These are phyloP conservation scores for Crambe crambe DNA, from an alignment of 37 sponge, comb jelly and placozoan genomes.

Conservation along the genomic window DNA sequence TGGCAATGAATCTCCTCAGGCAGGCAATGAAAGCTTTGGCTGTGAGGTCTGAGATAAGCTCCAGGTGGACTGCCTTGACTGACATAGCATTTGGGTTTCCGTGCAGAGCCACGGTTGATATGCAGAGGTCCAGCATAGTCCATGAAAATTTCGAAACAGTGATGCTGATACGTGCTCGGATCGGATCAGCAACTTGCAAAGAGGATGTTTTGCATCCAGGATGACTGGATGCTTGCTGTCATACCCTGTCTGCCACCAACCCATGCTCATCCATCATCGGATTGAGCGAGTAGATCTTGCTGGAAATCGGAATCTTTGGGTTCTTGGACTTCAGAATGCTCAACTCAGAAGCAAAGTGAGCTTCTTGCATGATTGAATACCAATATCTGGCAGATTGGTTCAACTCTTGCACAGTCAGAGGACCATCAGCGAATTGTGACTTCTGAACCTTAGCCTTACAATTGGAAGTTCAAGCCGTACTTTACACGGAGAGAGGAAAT, in stretches of 20 bases:
- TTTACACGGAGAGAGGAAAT: too few species aligned
- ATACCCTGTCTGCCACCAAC: constrained; percentile 27
- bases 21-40: constrained; percentile 28
- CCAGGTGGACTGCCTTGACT: constrained; percentile 46
- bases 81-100: constrained; percentile 16
- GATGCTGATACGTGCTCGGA: constrained; percentile 29
- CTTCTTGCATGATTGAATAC: not conserved
- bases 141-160: constrained; percentile 14
- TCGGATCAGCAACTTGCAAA: constrained; percentile 21
- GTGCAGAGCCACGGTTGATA: constrained; percentile 14
- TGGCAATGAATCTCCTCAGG: constrained; percentile 35
- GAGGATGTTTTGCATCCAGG: constrained; percentile 22
- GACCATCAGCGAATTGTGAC: not conserved
- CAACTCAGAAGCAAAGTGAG: not conserved
- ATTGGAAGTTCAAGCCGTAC: too few species aligned
- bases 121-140: constrained; percentile 66
- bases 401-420: constrained; percentile 7
- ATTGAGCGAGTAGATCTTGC: not conserved
- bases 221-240: constrained; percentile 27
- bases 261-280: constrained; percentile 34
- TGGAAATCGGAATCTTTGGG: not conserved
- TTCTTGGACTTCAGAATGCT: not conserved
- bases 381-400: not conserved
- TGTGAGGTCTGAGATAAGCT: constrained; percentile 35
- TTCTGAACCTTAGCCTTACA: constrained; percentile 1